phyloP scores from a whole-genome alignment of 1,140 invertebrate genomes.

The Cotesia chilonis region DNA sequence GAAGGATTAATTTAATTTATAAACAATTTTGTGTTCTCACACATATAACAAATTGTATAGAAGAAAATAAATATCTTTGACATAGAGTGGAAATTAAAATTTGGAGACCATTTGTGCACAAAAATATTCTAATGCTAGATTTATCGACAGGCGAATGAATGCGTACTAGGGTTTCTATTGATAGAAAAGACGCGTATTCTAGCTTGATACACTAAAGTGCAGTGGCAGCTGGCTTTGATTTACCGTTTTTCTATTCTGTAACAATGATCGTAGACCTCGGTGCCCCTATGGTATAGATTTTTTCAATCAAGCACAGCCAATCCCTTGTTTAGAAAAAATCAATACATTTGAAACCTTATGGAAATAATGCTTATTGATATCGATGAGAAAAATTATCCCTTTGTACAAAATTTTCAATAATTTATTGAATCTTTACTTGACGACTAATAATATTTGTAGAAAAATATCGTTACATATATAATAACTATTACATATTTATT shows the following conservation, averaged over 20 bases:
- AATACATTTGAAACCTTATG: background rate
- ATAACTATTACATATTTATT: too few relatives aligned
- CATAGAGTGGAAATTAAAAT: background rate
- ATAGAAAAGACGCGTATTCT: constrained; percentile 22
- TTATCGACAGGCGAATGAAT: constrained; percentile 22
- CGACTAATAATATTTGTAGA: too few relatives aligned
- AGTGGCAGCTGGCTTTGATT: constrained; percentile 30
- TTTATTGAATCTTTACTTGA: too few relatives aligned
- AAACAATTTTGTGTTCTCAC: background rate
- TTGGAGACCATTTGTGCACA: background rate
- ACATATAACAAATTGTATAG: background rate
- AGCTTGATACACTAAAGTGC: background rate
- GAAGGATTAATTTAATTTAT: background rate
- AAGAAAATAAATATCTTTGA: background rate
- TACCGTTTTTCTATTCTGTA: background rate
- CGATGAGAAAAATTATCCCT: too few relatives aligned
- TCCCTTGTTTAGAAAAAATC: background rate
- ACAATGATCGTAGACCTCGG: background rate
- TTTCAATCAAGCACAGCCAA: background rate
- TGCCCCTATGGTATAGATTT: background rate
- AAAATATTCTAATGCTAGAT: background rate
- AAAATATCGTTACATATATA: too few relatives aligned
- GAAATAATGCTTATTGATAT: background rate
- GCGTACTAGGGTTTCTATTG: constrained; percentile 28
- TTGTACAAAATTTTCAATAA: too few relatives aligned